Percentiles rank a stretch among this genome's conserved stretches.
Conservation (phyloP, 2,113 vertebrate genomes). For the Jacana jacana region DNA sequence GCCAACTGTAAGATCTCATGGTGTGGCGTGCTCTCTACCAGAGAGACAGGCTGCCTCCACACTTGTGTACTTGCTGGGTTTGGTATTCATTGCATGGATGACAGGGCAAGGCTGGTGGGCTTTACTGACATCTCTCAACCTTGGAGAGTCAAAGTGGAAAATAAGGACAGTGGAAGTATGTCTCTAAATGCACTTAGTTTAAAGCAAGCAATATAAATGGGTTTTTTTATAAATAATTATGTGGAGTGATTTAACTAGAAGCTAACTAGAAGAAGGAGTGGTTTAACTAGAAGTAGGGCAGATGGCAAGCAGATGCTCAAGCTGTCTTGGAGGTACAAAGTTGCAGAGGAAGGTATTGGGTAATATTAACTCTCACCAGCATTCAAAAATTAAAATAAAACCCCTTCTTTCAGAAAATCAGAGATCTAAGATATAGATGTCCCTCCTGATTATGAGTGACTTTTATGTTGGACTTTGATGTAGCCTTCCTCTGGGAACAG, state of each 20-base stretch:
- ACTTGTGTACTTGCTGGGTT: neutral
- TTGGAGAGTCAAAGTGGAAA: neutral
- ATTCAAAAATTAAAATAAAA: neutral
- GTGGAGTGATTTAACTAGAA: neutral
- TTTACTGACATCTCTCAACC: neutral
- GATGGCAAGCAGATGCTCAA: neutral
- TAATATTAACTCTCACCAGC: accelerated
- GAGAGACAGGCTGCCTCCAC: neutral
- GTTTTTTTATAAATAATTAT: neutral
- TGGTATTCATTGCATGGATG: neutral
- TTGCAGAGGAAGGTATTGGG: neutral
- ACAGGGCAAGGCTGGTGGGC: neutral
- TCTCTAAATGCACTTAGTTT: neutral
- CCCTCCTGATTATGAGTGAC: neutral
- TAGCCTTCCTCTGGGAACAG: accelerated
- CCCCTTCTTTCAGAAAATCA: neutral
- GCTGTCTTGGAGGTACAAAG: neutral
- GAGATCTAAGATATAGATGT: too few species aligned
- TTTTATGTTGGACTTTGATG: neutral
- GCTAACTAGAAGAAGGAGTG: neutral
- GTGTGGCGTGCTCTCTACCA: neutral
- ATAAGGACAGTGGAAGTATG: neutral
- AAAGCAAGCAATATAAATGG: neutral
- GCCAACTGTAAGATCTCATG: neutral
- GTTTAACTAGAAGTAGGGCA: neutral